A percentile compares a stretch with the other conserved stretches of the same genome.
Evolutionary conservation across 2,113 vertebrate species (phyloP).

Genomic region (Chloropsis cyanopogon): DNA sequence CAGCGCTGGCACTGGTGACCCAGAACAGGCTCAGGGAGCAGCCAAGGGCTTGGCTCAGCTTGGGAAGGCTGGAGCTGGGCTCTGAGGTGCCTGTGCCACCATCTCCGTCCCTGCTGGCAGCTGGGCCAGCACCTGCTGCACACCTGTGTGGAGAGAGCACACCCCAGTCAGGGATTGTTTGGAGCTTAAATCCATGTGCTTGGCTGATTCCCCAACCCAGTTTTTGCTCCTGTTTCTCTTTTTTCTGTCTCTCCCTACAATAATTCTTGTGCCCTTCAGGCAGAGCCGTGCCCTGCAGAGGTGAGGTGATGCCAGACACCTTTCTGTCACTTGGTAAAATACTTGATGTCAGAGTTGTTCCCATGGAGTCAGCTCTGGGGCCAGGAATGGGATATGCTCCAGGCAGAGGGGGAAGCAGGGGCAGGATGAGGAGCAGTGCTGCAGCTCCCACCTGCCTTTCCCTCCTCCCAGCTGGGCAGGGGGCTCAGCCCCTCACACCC

Average conservation of each 20-base stretch:
- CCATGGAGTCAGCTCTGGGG: not conserved
- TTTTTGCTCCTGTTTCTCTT: not conserved
- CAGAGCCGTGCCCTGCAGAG: accelerated
- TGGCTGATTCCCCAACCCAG: accelerated
- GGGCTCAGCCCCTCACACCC: not conserved
- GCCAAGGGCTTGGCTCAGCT: accelerated
- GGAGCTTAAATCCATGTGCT: not conserved
- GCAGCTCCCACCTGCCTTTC: not conserved
- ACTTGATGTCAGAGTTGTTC: not conserved
- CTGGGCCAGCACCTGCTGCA: not conserved
- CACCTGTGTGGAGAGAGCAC: not conserved
- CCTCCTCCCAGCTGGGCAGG: not conserved
- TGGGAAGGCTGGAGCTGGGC: not conserved
- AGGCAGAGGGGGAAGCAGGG: not conserved
- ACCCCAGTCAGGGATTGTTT: not conserved
- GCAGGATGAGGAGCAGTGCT: not conserved
- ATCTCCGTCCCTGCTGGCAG: not conserved
- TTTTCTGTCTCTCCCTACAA: accelerated
- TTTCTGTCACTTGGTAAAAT: not conserved
- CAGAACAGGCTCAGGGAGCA: not conserved
- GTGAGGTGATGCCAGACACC: not conserved
- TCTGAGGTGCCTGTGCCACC: accelerated
- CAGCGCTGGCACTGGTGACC: accelerated
- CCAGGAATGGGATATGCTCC: not conserved
- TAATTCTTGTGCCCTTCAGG: not conserved